A percentile compares a stretch with the other conserved stretches of the same genome.
These are phyloP conservation scores for Sphyrna mokarran DNA, from an alignment of 2,113 vertebrate genomes.

Conservation along the genomic window DNA sequence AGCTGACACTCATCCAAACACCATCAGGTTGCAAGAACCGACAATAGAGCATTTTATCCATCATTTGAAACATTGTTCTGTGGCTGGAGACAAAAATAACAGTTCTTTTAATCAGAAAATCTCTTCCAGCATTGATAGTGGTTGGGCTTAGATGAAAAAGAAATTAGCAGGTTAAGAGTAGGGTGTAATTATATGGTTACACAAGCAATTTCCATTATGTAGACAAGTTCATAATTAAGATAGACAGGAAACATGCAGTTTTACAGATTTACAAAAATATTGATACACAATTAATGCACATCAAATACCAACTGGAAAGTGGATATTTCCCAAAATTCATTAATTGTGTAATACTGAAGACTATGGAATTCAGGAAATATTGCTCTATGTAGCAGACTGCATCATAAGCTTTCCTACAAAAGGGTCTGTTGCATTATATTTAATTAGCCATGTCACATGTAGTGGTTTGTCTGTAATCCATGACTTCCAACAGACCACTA, in stretches of 20 bases:
- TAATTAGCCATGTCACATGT: neutral
- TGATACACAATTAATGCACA: neutral
- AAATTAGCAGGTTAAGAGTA: neutral
- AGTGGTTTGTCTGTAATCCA: neutral
- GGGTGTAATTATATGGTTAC: neutral
- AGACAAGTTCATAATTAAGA: neutral
- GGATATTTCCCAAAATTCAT: neutral
- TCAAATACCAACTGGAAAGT: neutral
- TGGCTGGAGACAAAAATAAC: neutral
- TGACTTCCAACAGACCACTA: neutral
- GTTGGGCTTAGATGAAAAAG: neutral
- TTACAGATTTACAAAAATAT: neutral
- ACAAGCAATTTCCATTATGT: neutral
- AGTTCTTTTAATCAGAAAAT: neutral
- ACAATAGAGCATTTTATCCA: neutral
- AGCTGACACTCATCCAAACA: neutral
- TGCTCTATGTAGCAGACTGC: neutral
- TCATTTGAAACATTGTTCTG: neutral
- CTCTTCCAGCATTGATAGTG: neutral
- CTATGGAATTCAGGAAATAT: neutral
- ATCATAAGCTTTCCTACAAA: neutral
- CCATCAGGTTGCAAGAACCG: neutral
- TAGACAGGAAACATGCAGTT: neutral
- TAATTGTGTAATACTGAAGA: neutral
- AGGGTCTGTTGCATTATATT: neutral